Evolutionary conservation across 2,113 vertebrate species (phyloP).

Genomic region (Tragelaphus scriptus): DNA sequence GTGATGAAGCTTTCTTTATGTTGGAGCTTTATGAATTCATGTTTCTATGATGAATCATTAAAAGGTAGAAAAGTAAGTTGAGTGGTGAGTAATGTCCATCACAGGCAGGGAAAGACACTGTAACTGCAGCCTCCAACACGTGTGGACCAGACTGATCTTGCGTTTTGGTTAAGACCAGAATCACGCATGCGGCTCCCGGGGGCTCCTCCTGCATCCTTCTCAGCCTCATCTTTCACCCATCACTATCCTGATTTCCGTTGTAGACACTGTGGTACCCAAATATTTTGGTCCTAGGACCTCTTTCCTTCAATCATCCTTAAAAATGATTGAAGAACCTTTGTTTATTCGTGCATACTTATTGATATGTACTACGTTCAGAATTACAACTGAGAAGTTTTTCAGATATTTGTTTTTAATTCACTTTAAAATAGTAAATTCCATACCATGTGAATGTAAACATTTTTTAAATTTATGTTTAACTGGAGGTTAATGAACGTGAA

Average conservation of each 20-base stretch:
- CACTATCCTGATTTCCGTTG: background rate
- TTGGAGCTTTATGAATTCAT: background rate
- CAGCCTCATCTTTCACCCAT: background rate
- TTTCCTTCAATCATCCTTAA: background rate
- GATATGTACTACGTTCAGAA: background rate
- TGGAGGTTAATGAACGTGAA: background rate
- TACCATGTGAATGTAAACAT: background rate
- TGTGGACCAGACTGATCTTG: background rate
- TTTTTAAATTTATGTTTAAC: background rate
- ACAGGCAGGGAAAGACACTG: background rate
- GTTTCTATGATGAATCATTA: background rate
- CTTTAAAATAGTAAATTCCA: background rate
- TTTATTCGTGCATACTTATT: background rate
- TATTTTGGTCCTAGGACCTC: background rate
- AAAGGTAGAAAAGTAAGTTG: background rate
- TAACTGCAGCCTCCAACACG: too few relatives aligned
- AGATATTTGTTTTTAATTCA: background rate
- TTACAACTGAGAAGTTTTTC: background rate
- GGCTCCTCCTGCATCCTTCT: background rate
- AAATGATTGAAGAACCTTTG: background rate
- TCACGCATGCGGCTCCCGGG: background rate
- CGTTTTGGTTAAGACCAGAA: background rate
- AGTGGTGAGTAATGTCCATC: background rate
- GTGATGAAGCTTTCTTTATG: background rate
- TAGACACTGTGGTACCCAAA: background rate